Conservation (phyloP, 2,888 invertebrate species). For the Allygus modestus region DNA sequence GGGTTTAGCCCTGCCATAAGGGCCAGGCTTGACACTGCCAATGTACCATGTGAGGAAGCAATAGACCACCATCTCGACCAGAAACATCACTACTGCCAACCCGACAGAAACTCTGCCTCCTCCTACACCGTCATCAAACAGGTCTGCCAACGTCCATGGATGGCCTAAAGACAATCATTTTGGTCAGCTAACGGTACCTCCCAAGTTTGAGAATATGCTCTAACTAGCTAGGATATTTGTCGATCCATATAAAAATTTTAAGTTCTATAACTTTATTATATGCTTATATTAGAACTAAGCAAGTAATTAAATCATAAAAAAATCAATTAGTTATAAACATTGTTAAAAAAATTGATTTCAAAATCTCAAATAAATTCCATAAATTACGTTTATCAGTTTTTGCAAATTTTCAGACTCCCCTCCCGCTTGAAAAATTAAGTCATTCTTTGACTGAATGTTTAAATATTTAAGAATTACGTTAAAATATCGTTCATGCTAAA, state of each 20-base stretch:
- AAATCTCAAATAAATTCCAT: too few species aligned
- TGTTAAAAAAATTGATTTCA: too few species aligned
- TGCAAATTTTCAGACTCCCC: too few species aligned
- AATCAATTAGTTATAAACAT: too few species aligned
- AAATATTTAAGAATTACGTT: too few species aligned
- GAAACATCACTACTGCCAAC: not conserved
- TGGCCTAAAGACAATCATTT: constrained; percentile 6
- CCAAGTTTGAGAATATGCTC: constrained; percentile 71
- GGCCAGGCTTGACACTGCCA: constrained; percentile 81
- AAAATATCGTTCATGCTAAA: too few species aligned
- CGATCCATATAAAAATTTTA: not conserved
- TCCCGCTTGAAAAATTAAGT: too few species aligned
- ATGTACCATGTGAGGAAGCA: constrained; percentile 79
- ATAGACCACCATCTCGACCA: constrained; percentile 72
- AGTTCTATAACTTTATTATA: not conserved
- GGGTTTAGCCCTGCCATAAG: constrained; percentile 82
- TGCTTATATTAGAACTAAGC: too few species aligned
- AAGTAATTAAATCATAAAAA: too few species aligned
- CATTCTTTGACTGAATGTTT: too few species aligned
- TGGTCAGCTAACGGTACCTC: constrained; percentile 71
- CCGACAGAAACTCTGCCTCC: constrained; percentile 68
- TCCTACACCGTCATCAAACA: constrained; percentile 70
- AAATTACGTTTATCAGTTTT: too few species aligned
- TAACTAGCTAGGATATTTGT: not conserved
- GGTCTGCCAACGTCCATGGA: constrained; percentile 59